Conservation (phyloP, 2,113 vertebrate species). For the Nothoprocta perdicaria region DNA sequence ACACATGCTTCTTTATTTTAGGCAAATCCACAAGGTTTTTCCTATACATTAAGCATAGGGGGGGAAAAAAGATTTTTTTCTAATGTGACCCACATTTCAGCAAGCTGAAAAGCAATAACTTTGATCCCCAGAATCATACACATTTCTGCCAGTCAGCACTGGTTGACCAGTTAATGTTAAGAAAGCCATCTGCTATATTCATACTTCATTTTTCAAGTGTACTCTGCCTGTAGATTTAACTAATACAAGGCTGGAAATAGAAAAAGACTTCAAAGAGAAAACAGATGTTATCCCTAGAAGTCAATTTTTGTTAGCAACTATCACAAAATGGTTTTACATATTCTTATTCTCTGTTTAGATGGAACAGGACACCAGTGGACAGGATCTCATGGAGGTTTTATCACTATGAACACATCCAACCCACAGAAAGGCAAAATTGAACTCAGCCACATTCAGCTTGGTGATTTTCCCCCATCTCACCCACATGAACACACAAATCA, state of each 20-base stretch:
- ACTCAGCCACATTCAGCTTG: background rate
- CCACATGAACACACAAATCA: background rate
- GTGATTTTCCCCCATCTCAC: background rate
- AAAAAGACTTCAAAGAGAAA: background rate
- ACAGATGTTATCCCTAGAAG: background rate
- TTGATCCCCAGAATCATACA: background rate
- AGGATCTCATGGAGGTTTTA: background rate
- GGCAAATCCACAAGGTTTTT: background rate
- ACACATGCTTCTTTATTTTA: accelerated
- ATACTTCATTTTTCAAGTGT: background rate
- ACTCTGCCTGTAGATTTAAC: background rate
- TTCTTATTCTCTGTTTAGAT: background rate
- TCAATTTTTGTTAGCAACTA: background rate
- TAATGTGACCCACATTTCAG: background rate
- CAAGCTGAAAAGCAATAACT: background rate
- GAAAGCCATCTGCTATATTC: background rate
- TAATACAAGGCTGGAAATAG: background rate
- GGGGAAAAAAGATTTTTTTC: background rate
- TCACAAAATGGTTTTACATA: background rate
- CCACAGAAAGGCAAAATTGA: background rate
- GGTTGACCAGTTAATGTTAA: background rate
- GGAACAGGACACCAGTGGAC: background rate
- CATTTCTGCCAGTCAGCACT: background rate
- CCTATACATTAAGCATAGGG: background rate
- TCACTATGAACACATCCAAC: background rate